Percentiles rank a stretch among this genome's conserved stretches.
Evolutionary conservation across 1,140 invertebrate genomes (phyloP).

Genomic region (Drosophila orosa): DNA sequence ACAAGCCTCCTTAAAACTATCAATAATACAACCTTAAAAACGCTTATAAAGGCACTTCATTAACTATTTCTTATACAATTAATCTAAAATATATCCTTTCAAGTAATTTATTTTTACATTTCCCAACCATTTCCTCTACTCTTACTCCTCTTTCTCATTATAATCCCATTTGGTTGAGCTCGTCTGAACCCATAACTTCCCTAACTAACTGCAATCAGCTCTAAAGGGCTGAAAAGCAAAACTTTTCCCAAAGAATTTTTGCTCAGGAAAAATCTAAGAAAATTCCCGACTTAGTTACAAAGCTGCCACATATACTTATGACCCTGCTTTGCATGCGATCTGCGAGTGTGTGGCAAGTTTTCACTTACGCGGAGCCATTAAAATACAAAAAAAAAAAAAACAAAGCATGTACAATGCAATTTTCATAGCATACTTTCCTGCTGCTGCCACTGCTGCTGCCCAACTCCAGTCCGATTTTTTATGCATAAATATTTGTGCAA

Average conservation of each 20-base stretch:
- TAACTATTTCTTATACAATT: background rate
- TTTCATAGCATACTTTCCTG: conserved; percentile 61
- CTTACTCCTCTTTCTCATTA: background rate
- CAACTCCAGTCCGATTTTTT: conserved; percentile 28
- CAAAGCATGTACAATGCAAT: conserved; percentile 53
- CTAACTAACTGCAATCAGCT: conserved; percentile 18
- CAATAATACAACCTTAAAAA: no score
- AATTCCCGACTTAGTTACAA: conserved; percentile 49
- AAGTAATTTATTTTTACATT: background rate
- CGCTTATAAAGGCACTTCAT: no score
- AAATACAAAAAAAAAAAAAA: conserved; percentile 30
- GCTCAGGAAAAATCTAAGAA: conserved; percentile 23
- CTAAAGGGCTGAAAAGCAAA: conserved; percentile 11
- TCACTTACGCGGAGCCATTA: conserved; percentile 66
- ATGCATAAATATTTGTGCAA: conserved; percentile 55
- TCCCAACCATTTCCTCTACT: background rate
- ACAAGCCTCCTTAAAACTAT: no score
- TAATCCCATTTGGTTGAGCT: conserved; percentile 9
- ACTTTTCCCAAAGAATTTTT: conserved; percentile 15
- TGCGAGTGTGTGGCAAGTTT: conserved; percentile 57
- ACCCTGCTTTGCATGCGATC: conserved; percentile 50
- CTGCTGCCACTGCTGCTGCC: conserved; percentile 15
- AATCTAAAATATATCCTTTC: background rate
- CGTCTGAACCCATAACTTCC: conserved; percentile 16
- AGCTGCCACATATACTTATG: conserved; percentile 30